A percentile compares a stretch with the other conserved stretches of the same genome.
Evolutionary conservation across 1,140 invertebrate genomes (phyloP).

Genomic region (Nephotettix cincticeps): DNA sequence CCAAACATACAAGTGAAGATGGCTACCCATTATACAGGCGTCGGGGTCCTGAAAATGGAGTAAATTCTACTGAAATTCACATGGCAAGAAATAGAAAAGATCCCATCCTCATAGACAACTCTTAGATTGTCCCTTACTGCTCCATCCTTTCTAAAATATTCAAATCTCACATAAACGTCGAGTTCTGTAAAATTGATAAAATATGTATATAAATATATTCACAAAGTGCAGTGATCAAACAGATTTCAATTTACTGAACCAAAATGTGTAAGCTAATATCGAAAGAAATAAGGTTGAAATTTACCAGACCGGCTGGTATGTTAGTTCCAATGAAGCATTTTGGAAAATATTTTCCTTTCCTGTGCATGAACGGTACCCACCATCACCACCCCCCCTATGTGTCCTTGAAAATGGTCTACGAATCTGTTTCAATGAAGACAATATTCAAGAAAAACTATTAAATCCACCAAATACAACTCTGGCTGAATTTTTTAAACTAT

Average conservation of each 20-base stretch:
- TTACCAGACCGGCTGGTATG: conserved; percentile 46
- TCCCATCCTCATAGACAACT: conserved; percentile 8
- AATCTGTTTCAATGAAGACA: conserved; percentile 38
- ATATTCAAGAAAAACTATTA: conserved; percentile 5
- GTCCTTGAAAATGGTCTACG: conserved; percentile 45
- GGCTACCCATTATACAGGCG: conserved; percentile 30
- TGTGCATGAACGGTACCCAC: conserved; percentile 45
- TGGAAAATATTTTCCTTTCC: conserved; percentile 47
- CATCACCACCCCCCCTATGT: conserved; percentile 44
- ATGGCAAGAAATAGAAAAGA: not conserved
- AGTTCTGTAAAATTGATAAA: conserved; percentile 38
- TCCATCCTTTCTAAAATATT: conserved; percentile 25
- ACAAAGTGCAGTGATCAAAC: conserved; percentile 42
- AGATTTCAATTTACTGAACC: conserved; percentile 27
- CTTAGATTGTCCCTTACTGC: conserved; percentile 26
- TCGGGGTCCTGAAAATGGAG: conserved; percentile 25
- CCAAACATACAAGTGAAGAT: conserved; percentile 29
- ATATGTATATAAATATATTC: conserved; percentile 47
- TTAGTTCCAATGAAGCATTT: conserved; percentile 50
- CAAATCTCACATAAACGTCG: conserved; percentile 27
- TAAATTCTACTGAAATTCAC: conserved; percentile 6
- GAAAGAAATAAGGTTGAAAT: not conserved
- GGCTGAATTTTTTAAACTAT: not conserved
- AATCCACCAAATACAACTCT: conserved; percentile 15
- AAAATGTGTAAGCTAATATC: not conserved